Percentiles rank a stretch among this genome's conserved stretches.
Evolutionary conservation across 1,140 invertebrate species (phyloP).

Genomic region (Rhynchophorus ferrugineus): DNA sequence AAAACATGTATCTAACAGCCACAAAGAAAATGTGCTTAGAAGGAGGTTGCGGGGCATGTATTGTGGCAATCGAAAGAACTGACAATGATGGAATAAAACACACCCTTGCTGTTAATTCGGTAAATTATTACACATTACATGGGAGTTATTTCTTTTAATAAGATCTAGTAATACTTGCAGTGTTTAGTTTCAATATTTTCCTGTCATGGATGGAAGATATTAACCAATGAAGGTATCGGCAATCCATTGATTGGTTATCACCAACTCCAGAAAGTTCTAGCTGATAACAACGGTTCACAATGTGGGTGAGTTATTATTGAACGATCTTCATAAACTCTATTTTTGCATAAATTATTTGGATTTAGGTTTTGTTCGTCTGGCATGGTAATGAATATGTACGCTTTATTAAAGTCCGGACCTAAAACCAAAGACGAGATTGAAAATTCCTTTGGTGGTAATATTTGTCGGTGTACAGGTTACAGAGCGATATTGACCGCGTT

Average conservation of each 20-base stretch:
- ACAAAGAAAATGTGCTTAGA: constrained; percentile 77
- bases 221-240: constrained; percentile 70
- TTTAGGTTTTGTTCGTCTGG: constrained; percentile 72
- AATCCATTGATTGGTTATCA: constrained; percentile 62
- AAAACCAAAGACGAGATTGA: constrained; percentile 47
- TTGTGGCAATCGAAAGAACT: constrained; percentile 54
- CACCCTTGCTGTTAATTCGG: constrained; percentile 65
- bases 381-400: constrained; percentile 82
- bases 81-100: constrained; percentile 47
- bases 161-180: constrained; percentile 42
- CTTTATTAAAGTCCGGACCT: constrained; percentile 44
- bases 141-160: too few relatives aligned
- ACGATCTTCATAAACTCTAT: constrained; percentile 64
- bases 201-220: constrained; percentile 67
- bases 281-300: constrained; percentile 66
- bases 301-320: constrained; percentile 57
- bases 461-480: constrained; percentile 84
- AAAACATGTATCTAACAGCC: constrained; percentile 58
- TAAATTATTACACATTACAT: constrained; percentile 39
- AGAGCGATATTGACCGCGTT: constrained; percentile 77
- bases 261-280: constrained; percentile 57
- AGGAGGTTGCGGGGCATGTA: constrained; percentile 75
- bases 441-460: constrained; percentile 47
- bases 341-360: constrained; percentile 40
- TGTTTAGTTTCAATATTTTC: constrained; percentile 62